Evolutionary conservation across 2,888 invertebrate species (phyloP).

Genomic region (Lysandra bellargus): DNA sequence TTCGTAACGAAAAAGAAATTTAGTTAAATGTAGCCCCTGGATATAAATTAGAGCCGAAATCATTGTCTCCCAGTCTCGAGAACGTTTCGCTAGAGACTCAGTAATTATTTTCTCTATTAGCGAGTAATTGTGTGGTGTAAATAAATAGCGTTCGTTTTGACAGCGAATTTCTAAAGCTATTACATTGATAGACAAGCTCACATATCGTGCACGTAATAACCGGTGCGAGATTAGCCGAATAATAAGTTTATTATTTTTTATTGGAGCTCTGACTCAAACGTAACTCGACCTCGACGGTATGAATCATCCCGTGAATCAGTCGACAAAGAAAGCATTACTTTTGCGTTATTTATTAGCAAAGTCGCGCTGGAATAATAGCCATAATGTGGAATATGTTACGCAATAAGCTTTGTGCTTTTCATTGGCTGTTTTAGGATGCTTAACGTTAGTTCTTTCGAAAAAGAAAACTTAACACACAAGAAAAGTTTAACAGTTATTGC

Average conservation of each 20-base stretch:
- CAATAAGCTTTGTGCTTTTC: neutral
- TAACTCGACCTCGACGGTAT: constrained; percentile 55
- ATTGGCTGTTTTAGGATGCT: too few species aligned
- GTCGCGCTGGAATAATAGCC: neutral
- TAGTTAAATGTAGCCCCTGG: constrained; percentile 2
- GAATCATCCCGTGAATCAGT: constrained; percentile 58
- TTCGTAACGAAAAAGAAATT: constrained; percentile 24
- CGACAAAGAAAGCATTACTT: constrained; percentile 48
- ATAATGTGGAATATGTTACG: neutral
- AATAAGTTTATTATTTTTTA: constrained; percentile 49
- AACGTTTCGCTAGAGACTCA: constrained; percentile 19
- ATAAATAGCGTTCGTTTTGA: constrained; percentile 15
- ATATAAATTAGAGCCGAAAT: constrained; percentile 13
- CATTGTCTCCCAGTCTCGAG: neutral
- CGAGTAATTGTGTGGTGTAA: neutral
- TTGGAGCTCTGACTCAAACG: constrained; percentile 55
- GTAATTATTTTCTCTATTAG: constrained; percentile 23
- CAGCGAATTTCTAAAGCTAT: constrained; percentile 31
- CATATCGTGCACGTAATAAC: constrained; percentile 39
- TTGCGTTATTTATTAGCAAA: constrained; percentile 36
- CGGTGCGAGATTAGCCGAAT: constrained; percentile 40
- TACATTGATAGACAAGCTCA: constrained; percentile 37
- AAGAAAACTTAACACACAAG: neutral
- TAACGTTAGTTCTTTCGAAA: neutral
- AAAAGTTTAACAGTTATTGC: too few species aligned